phyloP scores from a whole-genome alignment of 2,888 invertebrate species.

The Dynastes grantii region DNA sequence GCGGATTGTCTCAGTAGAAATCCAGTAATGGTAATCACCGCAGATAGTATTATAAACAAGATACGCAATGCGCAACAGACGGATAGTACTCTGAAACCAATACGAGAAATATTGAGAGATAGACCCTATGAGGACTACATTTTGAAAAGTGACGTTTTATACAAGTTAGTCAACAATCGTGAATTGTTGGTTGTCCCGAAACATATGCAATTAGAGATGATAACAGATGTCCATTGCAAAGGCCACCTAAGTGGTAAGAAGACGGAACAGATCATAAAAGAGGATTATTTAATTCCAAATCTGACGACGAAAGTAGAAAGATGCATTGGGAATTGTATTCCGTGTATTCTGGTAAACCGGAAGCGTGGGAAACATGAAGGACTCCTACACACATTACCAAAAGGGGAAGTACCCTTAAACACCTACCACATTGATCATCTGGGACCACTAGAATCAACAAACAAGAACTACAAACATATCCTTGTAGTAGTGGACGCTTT shows the following conservation, averaged over 20 bases:
- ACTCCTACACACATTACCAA: neutral
- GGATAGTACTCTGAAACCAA: neutral
- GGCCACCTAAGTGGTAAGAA: neutral
- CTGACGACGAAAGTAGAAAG: too few species aligned
- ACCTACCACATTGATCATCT: conserved; percentile 37
- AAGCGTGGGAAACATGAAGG: neutral
- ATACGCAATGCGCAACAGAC: conserved; percentile 6
- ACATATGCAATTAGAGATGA: too few species aligned
- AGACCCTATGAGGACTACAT: neutral
- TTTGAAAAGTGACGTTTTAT: too few species aligned
- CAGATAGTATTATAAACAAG: neutral
- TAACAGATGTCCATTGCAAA: too few species aligned
- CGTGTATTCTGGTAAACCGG: too few species aligned
- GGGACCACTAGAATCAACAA: conserved; percentile 4
- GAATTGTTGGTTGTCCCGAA: too few species aligned
- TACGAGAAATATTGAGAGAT: neutral
- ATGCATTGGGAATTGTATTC: too few species aligned
- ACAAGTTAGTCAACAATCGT: too few species aligned
- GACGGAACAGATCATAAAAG: neutral
- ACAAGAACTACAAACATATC: neutral
- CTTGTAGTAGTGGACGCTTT: neutral
- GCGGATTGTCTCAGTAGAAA: conserved; percentile 60
- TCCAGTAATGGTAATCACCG: conserved; percentile 48
- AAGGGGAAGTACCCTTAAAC: conserved; percentile 14
- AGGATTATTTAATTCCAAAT: neutral